Base-by-base conservation (phyloP, 2,797 vertebrate species). In the Philypnodon macrostomus region DNA sequence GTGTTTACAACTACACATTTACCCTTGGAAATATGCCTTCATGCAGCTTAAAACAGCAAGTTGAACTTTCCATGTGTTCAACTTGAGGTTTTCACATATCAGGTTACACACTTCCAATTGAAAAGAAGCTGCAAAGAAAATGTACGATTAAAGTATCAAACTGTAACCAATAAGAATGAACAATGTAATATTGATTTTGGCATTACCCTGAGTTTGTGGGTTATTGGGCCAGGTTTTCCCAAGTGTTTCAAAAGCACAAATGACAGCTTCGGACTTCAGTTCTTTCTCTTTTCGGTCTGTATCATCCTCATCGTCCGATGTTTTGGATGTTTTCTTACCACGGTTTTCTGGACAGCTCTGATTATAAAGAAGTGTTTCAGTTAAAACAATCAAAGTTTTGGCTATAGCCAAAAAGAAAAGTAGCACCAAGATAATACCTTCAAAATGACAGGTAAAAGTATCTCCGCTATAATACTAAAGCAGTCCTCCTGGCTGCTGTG, bases 11-110 rank as follows among this genome's bases (percentile, higher is more conserved):
- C 1, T 18, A 24, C 8, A 18, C 17, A 3, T 68, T 90, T 89
- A 99, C 97, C 91, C 89, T 75, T 95, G 87, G 79, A 94, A 95
- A 83, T 92, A 99, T 4, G 89, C 84, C 56, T 95, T 97, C 95
- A 98, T 96, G 47, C 92, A 88, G 67, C 94, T 93, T 0, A 99
- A 87, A n/a, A 95, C 94, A 17, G 82, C 92, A 0, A 98, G 87
- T 80, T 98, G 96, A 16, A 99, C 94, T 49, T 92, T 96, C 97
- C 97, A 99, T 0, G 93, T 98, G 85, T 95, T 95, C 45, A 94
- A 90, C 58, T 94, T 94, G 54, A 99, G 86, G 41, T 90, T 91
- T 17, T 93, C 92, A 56, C 94, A 96, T 95, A 98, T 96, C 33
- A 97, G 54, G 39, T 79, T 86, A 78, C 96, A 97, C n/a, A 99